phyloP scores from a whole-genome alignment of 2,797 vertebrate genomes.

The Limnodromus scolopaceus region DNA sequence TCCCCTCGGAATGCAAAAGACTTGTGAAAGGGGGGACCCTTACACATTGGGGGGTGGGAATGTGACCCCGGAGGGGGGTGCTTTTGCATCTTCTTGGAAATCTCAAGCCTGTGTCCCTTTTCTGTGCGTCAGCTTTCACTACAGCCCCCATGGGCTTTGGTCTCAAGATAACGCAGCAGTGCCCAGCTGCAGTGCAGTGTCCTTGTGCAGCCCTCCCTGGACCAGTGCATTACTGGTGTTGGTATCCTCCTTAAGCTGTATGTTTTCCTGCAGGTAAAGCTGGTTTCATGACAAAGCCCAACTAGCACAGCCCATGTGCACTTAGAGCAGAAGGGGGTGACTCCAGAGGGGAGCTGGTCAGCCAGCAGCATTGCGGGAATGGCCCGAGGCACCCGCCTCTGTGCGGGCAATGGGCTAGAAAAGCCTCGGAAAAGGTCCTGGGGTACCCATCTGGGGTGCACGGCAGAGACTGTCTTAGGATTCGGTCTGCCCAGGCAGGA shows the following conservation, averaged over 20 bases:
- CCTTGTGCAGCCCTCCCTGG: neutral
- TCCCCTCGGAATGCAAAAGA: fast-evolving
- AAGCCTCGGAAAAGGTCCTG: neutral
- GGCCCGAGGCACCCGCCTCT: fast-evolving
- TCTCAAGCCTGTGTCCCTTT: neutral
- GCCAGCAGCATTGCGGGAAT: fast-evolving
- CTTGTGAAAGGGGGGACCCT: neutral
- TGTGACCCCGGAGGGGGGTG: neutral
- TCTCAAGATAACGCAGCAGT: neutral
- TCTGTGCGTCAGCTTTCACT: fast-evolving
- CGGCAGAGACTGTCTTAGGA: neutral
- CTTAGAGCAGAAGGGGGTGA: neutral
- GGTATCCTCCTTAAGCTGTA: neutral
- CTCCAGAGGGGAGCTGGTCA: neutral
- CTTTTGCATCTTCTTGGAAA: neutral
- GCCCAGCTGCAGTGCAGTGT: neutral
- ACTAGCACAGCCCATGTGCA: fast-evolving
- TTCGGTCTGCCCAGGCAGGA: neutral
- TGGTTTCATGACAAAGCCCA: neutral
- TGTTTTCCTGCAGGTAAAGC: neutral
- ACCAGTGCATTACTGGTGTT: fast-evolving
- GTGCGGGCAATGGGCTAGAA: neutral
- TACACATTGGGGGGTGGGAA: fast-evolving
- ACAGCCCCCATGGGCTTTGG: neutral
- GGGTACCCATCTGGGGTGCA: neutral